phyloP scores from a whole-genome alignment of 2,797 vertebrate species.

The Pantherophis vulpinus region DNA sequence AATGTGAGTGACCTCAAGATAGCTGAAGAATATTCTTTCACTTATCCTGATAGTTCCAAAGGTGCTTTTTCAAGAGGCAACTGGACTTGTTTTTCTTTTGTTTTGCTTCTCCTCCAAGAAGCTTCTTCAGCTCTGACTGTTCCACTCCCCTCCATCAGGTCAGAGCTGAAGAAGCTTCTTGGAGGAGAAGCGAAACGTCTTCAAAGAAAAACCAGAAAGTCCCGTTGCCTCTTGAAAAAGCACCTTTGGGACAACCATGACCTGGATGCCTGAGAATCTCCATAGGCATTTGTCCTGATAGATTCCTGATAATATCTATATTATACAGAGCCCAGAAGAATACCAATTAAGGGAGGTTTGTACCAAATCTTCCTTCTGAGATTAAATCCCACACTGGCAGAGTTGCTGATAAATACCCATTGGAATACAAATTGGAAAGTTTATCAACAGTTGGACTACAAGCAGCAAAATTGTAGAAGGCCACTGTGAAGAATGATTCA shows the following conservation, averaged over 20 bases:
- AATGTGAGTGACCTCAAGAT: neutral
- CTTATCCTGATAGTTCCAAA: neutral
- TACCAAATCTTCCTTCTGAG: neutral
- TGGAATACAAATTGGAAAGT: neutral
- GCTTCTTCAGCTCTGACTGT: too few species aligned
- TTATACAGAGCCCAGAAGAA: neutral
- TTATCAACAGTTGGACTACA: neutral
- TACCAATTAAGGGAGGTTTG: neutral
- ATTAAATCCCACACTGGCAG: neutral
- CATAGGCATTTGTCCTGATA: neutral
- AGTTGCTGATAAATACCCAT: neutral
- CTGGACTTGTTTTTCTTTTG: too few species aligned
- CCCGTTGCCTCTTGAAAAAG: too few species aligned
- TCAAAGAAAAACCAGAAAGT: too few species aligned
- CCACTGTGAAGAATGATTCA: neutral
- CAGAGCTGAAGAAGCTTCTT: too few species aligned
- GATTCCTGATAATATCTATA: neutral
- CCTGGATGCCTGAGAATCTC: too few species aligned
- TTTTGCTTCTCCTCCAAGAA: too few species aligned
- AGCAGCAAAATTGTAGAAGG: neutral
- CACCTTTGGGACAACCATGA: too few species aligned
- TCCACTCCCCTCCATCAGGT: too few species aligned
- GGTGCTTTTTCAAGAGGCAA: too few species aligned
- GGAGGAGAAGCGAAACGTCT: too few species aligned
- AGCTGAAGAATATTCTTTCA: neutral